Percentiles rank a stretch among this genome's conserved stretches.
Evolutionary conservation across 2,888 invertebrate species (phyloP).

Genomic region (Acrobeloides nanus): DNA sequence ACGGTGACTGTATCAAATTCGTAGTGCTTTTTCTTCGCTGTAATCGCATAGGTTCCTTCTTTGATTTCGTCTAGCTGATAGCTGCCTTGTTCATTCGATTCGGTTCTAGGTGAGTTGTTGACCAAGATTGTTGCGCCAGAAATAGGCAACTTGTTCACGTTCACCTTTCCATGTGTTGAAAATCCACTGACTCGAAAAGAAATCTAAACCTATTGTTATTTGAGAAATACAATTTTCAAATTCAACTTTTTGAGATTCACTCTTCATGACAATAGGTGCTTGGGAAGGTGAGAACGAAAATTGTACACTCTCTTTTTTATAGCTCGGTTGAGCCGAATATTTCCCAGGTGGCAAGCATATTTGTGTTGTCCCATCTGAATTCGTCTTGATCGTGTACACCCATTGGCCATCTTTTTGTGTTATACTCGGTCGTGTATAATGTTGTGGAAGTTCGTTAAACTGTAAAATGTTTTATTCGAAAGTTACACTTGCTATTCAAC

Average conservation of each 20-base stretch:
- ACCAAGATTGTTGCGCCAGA: conserved; percentile 22
- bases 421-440: conserved; percentile 9
- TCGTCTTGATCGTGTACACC: conserved; percentile 31
- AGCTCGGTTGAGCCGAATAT: conserved; percentile 60
- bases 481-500: conserved; percentile 3
- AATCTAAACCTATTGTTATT: conserved; percentile 5
- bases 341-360: conserved; percentile 73
- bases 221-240: no score
- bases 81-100: conserved; percentile 14
- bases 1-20: conserved; percentile 16
- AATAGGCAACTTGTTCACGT: conserved; percentile 11
- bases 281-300: conserved; percentile 1
- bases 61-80: conserved; percentile 16
- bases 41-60: conserved; percentile 15
- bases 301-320: background rate
- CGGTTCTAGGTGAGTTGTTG: conserved; percentile 22
- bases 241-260: no score
- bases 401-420: conserved; percentile 13
- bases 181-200: conserved; percentile 29
- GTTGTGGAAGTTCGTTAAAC: conserved; percentile 20
- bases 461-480: background rate
- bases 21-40: conserved; percentile 22
- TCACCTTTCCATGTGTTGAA: conserved; percentile 19
- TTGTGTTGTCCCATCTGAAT: conserved; percentile 66
- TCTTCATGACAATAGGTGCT: conserved; percentile 1